Evolutionary conservation across 2,113 vertebrate species (phyloP), one percentile per base, ranked within the genome.

Genomic region (Microcebus griseorufus): DNA sequence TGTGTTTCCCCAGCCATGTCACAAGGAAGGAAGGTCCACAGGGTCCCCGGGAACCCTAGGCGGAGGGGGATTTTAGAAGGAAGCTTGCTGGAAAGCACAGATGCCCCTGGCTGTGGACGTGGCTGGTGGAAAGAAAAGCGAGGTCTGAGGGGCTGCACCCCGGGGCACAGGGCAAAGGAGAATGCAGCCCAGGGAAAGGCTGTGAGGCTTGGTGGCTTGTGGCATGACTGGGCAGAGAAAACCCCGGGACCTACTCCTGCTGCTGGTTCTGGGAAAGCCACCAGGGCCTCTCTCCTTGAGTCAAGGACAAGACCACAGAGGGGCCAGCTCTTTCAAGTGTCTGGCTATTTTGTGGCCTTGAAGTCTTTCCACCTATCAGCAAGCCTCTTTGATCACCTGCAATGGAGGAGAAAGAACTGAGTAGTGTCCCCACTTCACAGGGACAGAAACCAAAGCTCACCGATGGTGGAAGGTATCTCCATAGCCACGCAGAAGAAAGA

Each of bases 1-100:
- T 42, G 88, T 97, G 95, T 48, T 97, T 98, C 51, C 96, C 94
- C 83, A 92, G n/a, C 13, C 75, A 17, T 88, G 94, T 93, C 96
- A 93, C 93, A 95, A 92, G 82, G 90, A 96, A 95, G 82, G 60
- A 95, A 96, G 88, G 51, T n/a, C 64, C 70, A 25, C 48, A 85
- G 75, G 32, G 55, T 45, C 75, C 53, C 82, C 39, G n/a, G 17
- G 53, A 95, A 55, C 62, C 58, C 91, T 37, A n/a, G 23, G 45
- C 75, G 78, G 90, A 85, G 91, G 93, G 94, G 90, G 75, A 92
- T 96, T 96, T 97, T 70, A 90, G 53, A 87, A 95, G 94, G 88
- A 96, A 97, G 62, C 80, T 85, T 69, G 73, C n/a, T 94, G 69
- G 96, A 93, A 88, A 93, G 23, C 55, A 58, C 32, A n/a, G 18